Percentiles rank a stretch among this genome's conserved stretches.
Conservation (phyloP, 2,113 vertebrate species). For the Nettapus auritus region DNA sequence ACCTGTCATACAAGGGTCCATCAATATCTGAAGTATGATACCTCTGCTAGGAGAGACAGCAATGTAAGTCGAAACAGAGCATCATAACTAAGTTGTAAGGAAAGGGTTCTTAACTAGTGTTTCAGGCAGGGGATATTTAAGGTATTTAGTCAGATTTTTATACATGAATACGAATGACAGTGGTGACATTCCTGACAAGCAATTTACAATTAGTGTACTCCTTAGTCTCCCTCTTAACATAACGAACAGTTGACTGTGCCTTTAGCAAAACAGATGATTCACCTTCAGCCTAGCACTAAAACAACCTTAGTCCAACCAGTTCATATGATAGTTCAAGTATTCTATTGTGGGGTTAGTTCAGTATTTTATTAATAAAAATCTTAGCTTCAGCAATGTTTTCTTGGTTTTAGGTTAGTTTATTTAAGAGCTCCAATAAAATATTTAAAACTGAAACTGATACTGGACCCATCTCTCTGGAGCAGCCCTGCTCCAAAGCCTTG, state of each 20-base stretch:
- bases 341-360: not conserved
- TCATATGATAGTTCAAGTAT: not conserved
- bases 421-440: conserved; percentile 38
- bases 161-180: not conserved
- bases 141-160: not conserved
- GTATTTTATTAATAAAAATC: conserved; percentile 7
- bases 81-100: not conserved
- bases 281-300: not conserved
- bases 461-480: conserved; percentile 6
- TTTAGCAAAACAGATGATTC: not conserved
- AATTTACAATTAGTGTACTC: not conserved
- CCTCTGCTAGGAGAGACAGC: not conserved
- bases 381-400: conserved; percentile 8
- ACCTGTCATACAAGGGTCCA: not conserved
- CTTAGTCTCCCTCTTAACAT: not conserved
- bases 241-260: not conserved
- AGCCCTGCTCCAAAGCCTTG: not conserved
- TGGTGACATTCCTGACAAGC: not conserved
- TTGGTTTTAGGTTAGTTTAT: conserved; percentile 24
- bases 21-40: not conserved
- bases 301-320: not conserved
- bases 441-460: conserved; percentile 37
- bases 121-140: not conserved
- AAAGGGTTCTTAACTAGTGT: not conserved
- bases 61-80: not conserved